Conservation (phyloP, 2,113 vertebrate genomes). For the Neotoma lepida region DNA sequence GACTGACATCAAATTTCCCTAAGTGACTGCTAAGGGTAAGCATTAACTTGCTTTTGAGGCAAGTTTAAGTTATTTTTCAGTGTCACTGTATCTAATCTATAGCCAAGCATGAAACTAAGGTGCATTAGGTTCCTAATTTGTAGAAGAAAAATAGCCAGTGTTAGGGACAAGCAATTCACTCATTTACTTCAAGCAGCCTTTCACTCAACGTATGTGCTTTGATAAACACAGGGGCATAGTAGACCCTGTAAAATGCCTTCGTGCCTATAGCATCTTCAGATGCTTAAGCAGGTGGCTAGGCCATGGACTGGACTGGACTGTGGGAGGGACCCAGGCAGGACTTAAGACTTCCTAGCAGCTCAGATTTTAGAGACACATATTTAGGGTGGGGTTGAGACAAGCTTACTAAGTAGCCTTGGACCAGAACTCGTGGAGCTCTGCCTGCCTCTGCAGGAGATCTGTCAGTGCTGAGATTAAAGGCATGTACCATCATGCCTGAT, state of each 20-base stretch:
- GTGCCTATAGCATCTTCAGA: not conserved
- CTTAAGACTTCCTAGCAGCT: not conserved
- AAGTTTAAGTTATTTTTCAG: slow-evolving; percentile 15
- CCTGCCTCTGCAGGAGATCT: not conserved
- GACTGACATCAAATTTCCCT: not conserved
- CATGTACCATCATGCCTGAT: not conserved
- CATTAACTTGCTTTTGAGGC: not conserved
- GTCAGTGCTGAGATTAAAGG: not conserved
- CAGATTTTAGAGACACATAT: not conserved
- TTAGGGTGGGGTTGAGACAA: not conserved
- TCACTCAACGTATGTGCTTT: not conserved
- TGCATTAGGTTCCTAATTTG: not conserved
- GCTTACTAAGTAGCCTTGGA: not conserved
- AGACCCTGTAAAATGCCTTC: not conserved
- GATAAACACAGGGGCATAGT: not conserved
- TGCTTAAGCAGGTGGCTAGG: not conserved
- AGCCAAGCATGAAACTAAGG: not conserved
- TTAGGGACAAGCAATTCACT: not conserved
- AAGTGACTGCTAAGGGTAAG: not conserved
- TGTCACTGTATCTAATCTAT: not conserved
- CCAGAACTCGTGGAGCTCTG: not conserved
- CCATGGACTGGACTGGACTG: not conserved
- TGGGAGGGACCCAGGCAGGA: too few relatives aligned
- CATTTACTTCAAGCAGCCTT: not conserved
- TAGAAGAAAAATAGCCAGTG: not conserved